Conservation (phyloP, 2,797 vertebrate species). For the Allobates femoralis region DNA sequence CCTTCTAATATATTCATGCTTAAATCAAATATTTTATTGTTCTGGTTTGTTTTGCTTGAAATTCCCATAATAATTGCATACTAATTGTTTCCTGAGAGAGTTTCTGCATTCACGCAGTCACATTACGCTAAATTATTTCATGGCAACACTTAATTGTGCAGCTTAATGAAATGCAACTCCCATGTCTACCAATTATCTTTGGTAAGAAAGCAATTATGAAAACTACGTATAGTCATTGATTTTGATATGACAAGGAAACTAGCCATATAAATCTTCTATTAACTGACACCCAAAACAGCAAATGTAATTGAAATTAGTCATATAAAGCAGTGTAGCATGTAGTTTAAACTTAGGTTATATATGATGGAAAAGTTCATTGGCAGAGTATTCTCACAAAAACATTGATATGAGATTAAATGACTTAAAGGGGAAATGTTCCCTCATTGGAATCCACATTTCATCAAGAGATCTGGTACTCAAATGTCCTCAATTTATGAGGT, state of each 20-base stretch:
- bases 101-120: constrained; percentile 3
- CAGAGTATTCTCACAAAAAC: too few relatives aligned
- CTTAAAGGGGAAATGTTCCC: too few relatives aligned
- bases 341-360: background rate
- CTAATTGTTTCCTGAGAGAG: constrained; percentile 37
- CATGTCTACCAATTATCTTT: constrained; percentile 44
- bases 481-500: too few relatives aligned
- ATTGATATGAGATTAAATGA: too few relatives aligned
- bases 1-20: constrained; percentile 18
- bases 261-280: background rate
- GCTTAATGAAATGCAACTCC: constrained; percentile 50
- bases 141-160: constrained; percentile 45
- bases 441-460: too few relatives aligned
- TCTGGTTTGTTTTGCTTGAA: constrained; percentile 38
- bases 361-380: too few relatives aligned
- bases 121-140: constrained; percentile 44
- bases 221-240: constrained; percentile 32
- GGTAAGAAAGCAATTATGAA: constrained; percentile 32
- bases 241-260: constrained; percentile 5
- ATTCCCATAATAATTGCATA: constrained; percentile 29
- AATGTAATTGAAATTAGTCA: background rate
- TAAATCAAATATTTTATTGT: constrained; percentile 45
- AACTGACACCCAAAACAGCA: background rate
- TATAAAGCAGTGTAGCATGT: background rate
- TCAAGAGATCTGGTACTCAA: too few relatives aligned